Base-by-base conservation (phyloP, 2,888 invertebrate genomes). In the Fragum fragum region DNA sequence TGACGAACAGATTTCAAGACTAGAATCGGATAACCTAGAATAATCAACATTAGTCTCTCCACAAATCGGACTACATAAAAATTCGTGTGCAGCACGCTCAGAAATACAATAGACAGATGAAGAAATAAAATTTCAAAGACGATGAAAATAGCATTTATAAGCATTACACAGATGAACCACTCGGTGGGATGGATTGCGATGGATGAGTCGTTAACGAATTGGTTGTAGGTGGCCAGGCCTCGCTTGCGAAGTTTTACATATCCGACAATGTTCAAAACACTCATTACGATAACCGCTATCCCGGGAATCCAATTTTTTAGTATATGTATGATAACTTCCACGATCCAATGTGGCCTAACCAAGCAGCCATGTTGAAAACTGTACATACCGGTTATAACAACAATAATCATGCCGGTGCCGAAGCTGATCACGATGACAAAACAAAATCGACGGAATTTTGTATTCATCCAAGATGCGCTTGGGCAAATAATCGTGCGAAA, bases 221-320 rank as follows among this genome's bases (percentile, higher is more conserved):
- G 71, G 23, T 71, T 71, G 14, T 71, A 71, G 1, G 55, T n/a
- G 0, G 55, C 53, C 1, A 71, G 55, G 21, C 71, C 71, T 18
- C 57, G 55, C 29, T 16, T 21, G n/a, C 71, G 28, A 1, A 36
- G 32, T n/a, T 36, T n/a, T 0, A 71, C 39, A 36, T 71, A 71
- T 0, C 53, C 55, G 9, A 71, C 36, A 21, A 36, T 71, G 29
- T 53, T 57, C 1, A 57, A n/a, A 18, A 55, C 26, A 21, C 23
- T 23, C 23, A 57, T 16, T 16, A 53, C 21, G 1, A 71, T 71
- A 36, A 71, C 36, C 1, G 55, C 55, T 7, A 55, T 0, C 1
- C 55, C 71, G 5, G 71, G 71, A 6, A 71, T 18, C 71, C 71
- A 71, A 39, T 71, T 71, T 23, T 57, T 71, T 6, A 57, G 16